Conservation (phyloP, 1,140 invertebrate species). For the Caerostris extrusa region DNA sequence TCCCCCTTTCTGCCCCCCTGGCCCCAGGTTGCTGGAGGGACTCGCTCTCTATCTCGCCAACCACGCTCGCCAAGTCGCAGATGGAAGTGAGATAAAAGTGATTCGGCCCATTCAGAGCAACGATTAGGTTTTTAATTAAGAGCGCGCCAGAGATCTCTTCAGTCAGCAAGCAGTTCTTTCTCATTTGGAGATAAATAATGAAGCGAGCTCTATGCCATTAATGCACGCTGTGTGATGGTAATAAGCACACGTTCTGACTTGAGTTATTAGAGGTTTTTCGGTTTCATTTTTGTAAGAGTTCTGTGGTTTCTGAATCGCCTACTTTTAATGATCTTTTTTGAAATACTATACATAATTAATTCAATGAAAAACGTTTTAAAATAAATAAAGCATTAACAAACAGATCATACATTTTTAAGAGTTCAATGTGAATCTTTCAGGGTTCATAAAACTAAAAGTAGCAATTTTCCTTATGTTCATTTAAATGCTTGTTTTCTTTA, state of each 20-base stretch:
- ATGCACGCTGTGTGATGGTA: not conserved
- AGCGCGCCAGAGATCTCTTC: not conserved
- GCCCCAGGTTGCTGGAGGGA: constrained; percentile 35
- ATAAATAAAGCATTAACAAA: too few species aligned
- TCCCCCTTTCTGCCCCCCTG: constrained; percentile 34
- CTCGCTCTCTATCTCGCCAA: not conserved
- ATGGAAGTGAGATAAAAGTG: not conserved
- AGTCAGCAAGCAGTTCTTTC: not conserved
- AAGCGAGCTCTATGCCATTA: not conserved
- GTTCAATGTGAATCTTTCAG: not conserved
- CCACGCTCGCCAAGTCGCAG: not conserved
- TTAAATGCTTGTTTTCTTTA: too few species aligned
- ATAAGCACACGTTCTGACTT: not conserved
- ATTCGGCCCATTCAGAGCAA: not conserved
- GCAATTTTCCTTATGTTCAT: too few species aligned
- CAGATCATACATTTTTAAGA: too few species aligned
- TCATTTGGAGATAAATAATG: not conserved
- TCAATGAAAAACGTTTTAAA: too few species aligned
- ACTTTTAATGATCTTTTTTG: too few species aligned
- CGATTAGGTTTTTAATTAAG: constrained; percentile 54
- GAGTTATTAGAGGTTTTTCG: too few species aligned
- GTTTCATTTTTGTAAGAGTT: too few species aligned
- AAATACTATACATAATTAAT: too few species aligned
- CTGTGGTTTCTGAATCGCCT: too few species aligned
- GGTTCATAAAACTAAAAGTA: too few species aligned